phyloP scores from a whole-genome alignment of 2,113 vertebrate genomes.

The Austrofundulus limnaeus region DNA sequence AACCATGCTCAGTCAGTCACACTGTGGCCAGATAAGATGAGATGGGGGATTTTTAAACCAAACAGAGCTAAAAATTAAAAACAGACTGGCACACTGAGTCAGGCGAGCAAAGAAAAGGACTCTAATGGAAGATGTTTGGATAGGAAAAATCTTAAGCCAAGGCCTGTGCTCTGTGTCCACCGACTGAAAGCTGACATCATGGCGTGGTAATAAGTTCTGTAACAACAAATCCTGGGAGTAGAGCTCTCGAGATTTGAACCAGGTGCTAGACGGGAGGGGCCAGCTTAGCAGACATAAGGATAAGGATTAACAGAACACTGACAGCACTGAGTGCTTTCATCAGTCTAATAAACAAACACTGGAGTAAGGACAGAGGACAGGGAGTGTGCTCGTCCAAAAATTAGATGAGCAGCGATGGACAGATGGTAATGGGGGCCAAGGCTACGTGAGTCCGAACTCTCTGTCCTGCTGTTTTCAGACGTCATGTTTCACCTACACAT shows the following conservation, averaged over 20 bases:
- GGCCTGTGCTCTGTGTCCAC: conserved; percentile 14
- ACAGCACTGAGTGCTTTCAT: conserved; percentile 43
- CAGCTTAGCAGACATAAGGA: conserved; percentile 49
- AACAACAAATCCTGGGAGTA: conserved; percentile 47
- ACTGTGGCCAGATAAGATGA: conserved; percentile 58
- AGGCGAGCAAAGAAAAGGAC: conserved; percentile 7
- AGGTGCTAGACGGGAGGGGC: conserved; percentile 51
- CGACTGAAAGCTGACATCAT: conserved; percentile 51
- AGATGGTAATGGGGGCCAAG: conserved; percentile 53
- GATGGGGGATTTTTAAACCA: conserved; percentile 51
- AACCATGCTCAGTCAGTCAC: conserved; percentile 35
- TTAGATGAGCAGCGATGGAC: conserved; percentile 61
- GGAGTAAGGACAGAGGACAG: conserved; percentile 24
- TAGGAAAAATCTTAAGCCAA: conserved; percentile 16
- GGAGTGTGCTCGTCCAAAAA: conserved; percentile 39
- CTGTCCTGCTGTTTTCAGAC: conserved; percentile 13
- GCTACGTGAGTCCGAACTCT: conserved; percentile 31
- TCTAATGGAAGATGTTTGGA: conserved; percentile 12
- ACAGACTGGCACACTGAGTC: conserved; percentile 45
- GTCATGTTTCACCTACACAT: conserved; percentile 3
- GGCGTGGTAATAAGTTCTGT: conserved; percentile 45
- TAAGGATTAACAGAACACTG: conserved; percentile 67
- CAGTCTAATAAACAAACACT: conserved; percentile 61
- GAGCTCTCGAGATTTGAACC: conserved; percentile 47
- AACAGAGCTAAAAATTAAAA: conserved; percentile 73